Evolutionary conservation across 2,888 invertebrate species (phyloP), one percentile per base, ranked within the genome.

Genomic region (Chrysopilus asiliformis): DNA sequence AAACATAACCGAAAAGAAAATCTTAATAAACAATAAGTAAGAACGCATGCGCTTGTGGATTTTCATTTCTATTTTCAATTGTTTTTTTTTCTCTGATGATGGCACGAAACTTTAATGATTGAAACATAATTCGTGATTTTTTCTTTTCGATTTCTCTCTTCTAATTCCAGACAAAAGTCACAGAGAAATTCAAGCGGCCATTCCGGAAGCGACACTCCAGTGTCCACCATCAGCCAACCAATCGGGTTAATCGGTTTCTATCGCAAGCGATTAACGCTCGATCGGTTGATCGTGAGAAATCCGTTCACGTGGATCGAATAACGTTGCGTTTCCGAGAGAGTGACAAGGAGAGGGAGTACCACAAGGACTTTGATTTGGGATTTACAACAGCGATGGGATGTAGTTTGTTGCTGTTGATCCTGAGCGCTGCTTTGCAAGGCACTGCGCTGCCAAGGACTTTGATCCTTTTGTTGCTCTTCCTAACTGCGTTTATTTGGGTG

Each of bases 401-500:
- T 42, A 79, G 83, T 2, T 60, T 90, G 41, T 69, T 79, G 17
- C 70, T 87, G 14, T 58, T 89, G 32, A 74, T 84, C 4, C 71
- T 87, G 3, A 65, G 76, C 22, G 84, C 85, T 8, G 79, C 79
- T 1, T 68, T 89, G 10, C 80, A 91, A 49, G 60, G 58, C 31
- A 74, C 79, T 12, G 79, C 89, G 33, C 65, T 91, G 34, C 90
- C 90, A 8, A 74, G 84, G 51, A 90, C 90, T 3, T 71, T 84
- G 29, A 82, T 91, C 45, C 69, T 91, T 13, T 65, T 90, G 38
- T 70, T 89, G 35, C 67, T 90, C 44, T 90, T 90, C 62, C 72
- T 91, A 31, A 83, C 86, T 13, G 83, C 87, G 4, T 91, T 91
- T 62, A 78, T 86, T 7, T 90, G 90, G 87, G 81, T 90, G 22